phyloP scores from a whole-genome alignment of 1,140 invertebrate species.

The Teleogryllus occipitalis region DNA sequence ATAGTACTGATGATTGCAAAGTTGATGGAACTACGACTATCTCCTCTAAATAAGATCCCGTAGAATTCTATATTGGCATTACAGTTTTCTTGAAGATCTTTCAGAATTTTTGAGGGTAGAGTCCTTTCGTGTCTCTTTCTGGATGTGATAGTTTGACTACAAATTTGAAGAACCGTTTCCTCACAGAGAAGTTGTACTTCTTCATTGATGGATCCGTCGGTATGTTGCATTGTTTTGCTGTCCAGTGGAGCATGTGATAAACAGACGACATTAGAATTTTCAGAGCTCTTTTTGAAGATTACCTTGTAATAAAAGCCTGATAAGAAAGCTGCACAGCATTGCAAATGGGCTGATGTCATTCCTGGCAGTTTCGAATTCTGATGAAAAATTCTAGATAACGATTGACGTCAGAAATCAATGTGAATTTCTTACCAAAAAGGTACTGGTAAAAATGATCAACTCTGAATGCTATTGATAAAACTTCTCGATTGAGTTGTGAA shows the following conservation, averaged over 20 bases:
- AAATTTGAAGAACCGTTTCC: no score
- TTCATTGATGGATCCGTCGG: no score
- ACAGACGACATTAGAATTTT: no score
- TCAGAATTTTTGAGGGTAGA: neutral
- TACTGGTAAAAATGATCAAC: constrained; percentile 37
- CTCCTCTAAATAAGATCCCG: neutral
- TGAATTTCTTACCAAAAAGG: constrained; percentile 31
- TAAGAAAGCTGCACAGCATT: no score
- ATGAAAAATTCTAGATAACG: constrained; percentile 30
- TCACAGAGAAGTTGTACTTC: no score
- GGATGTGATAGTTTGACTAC: no score
- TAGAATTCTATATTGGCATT: neutral
- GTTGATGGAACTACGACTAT: neutral
- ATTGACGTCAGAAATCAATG: constrained; percentile 32
- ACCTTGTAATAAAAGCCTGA: no score
- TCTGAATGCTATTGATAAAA: constrained; percentile 29
- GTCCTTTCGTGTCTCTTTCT: no score
- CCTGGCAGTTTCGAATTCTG: neutral
- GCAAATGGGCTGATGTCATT: no score
- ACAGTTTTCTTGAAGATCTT: neutral
- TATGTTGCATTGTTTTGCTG: no score
- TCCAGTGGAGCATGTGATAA: no score
- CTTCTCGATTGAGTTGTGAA: constrained; percentile 15
- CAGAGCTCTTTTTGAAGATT: no score
- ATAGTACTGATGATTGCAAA: neutral